Conservation (phyloP, 2,113 vertebrate species). For the Lasiurus cinereus region DNA sequence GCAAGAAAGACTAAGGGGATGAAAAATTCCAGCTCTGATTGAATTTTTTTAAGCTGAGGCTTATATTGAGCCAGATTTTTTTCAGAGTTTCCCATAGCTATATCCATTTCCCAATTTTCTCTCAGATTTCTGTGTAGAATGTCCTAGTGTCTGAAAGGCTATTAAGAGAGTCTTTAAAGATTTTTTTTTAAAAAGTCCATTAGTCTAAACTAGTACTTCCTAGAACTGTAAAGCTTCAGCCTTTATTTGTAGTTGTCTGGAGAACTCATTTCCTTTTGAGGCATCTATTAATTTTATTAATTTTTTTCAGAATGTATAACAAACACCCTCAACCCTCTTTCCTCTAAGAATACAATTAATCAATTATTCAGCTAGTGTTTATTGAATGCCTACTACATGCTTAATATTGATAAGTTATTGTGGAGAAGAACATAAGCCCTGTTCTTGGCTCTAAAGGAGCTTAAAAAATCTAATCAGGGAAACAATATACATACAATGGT, state of each 20-base stretch:
- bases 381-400: not conserved
- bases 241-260: not conserved
- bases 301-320: not conserved
- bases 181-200: not conserved
- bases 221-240: conserved; percentile 27
- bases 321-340: not conserved
- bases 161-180: conserved; percentile 5
- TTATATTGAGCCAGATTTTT: conserved; percentile 30
- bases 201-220: conserved; percentile 4
- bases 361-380: not conserved
- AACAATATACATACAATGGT: not conserved
- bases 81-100: conserved; percentile 5
- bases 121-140: conserved; percentile 45
- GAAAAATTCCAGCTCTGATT: not conserved
- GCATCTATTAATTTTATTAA: not conserved
- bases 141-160: conserved; percentile 13
- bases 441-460: not conserved
- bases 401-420: not conserved
- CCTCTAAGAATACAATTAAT: not conserved
- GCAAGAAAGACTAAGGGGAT: not conserved
- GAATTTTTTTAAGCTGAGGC: not conserved
- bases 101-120: conserved; percentile 36
- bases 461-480: not conserved
- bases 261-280: conserved; percentile 29
- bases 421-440: not conserved